Percentiles rank a stretch among this genome's conserved stretches.
phyloP scores from a whole-genome alignment of 2,888 invertebrate genomes.

The Calameuta filiformis region DNA sequence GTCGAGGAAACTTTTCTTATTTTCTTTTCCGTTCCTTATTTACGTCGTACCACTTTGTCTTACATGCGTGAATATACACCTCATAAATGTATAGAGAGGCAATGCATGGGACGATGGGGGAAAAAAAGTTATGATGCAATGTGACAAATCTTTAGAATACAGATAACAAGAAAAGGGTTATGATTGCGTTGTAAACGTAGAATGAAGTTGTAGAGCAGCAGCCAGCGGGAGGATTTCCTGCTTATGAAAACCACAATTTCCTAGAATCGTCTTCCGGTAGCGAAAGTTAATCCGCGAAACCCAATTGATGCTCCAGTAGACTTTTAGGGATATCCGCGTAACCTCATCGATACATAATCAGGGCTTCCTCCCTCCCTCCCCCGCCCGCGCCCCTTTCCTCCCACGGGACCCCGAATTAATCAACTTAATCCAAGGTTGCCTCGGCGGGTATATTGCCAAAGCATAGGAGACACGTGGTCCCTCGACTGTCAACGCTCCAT shows the following conservation, averaged over 20 bases:
- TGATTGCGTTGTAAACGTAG: no score
- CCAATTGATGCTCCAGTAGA: constrained; percentile 26
- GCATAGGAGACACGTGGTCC: constrained; percentile 4
- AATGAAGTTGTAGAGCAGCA: neutral
- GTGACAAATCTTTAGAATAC: neutral
- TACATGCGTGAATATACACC: neutral
- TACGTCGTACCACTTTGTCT: neutral
- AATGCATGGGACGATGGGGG: neutral
- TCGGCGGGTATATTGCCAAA: constrained; percentile 7
- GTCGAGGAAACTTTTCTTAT: neutral
- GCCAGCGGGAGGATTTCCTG: neutral
- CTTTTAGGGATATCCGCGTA: constrained; percentile 8
- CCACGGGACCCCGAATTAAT: constrained; percentile 9
- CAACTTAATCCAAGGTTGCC: constrained; percentile 20
- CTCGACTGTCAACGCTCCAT: constrained; percentile 12
- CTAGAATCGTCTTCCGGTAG: constrained; percentile 25
- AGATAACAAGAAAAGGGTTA: neutral
- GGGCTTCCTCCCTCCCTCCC: neutral
- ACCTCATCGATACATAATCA: constrained; percentile 20
- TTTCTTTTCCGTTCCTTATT: neutral
- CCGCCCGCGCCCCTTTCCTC: no score
- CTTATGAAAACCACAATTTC: constrained; percentile 24
- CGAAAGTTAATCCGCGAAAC: constrained; percentile 40
- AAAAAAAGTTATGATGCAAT: neutral
- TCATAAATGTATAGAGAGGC: neutral